A percentile compares a stretch with the other conserved stretches of the same genome.
These are phyloP conservation scores for Mus musculus DNA, from an alignment of 2,113 vertebrate genomes.

Conservation along the genomic window GRCm39 chr1:154091501-154092000, in stretches of 20 bases:
- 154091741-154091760: neutral
- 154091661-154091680: neutral
- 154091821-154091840: neutral
- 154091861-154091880: neutral
- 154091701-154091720: neutral
- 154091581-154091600: neutral
- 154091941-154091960: neutral
- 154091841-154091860: neutral
- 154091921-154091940: neutral
- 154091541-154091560: conserved; percentile 33
- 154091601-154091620: neutral
- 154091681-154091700: neutral
- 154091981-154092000: conserved; percentile 20
- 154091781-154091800: neutral
- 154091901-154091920: neutral
- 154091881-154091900: conserved; percentile 35
- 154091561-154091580: neutral
- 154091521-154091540: neutral
- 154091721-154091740: neutral
- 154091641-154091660: neutral
- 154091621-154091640: neutral
- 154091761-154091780: neutral
- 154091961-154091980: conserved; percentile 32
- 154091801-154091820: neutral
- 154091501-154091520: neutral